Evolutionary conservation across 2,113 vertebrate species (phyloP), one percentile per base, ranked within the genome.

Genomic region (Lepus timidus): DNA sequence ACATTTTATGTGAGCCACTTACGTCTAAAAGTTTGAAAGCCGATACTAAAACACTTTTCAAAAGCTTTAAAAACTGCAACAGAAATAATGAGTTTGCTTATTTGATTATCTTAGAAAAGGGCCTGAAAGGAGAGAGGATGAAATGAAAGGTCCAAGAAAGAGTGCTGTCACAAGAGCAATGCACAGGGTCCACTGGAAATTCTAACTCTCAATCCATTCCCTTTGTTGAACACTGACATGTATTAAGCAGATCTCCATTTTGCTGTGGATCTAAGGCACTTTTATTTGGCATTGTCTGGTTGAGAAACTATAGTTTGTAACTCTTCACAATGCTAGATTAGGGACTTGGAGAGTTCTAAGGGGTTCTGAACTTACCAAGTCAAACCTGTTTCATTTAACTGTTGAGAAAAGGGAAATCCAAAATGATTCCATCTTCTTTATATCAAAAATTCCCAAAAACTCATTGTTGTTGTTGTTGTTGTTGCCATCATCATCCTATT

Each of bases 311-410:
- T 23, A 14, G 61, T 44, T 39, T 84, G 23, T 70, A 84, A 75
- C 14, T 75, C 52, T 91, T 89, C 36, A 65, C 33, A 76, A 52
- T 75, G 64, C 39, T 51, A 81, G 51, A 86, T 36, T 67, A 90
- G 61, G 71, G 68, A 83, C 5, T 62, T 83, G 29, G 64, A 14
- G 7, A 74, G 68, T 4, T 95, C 17, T 13, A 79, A 6, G 4
- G 22, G 2, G 6, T 29, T 82, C 49, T n/a, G 36, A 49, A 70
- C 11, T 92, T 70, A 70, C 62, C 6, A 25, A 79, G 62, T 65
- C 52, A 96, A 81, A 89, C n/a, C 16, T 23, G 75, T 85, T n/a
- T 91, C n/a, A 58, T 90, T 91, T 95, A 82, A 73, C 22, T 65
- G 4, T 73, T 67, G 44, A 79, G 29, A 83, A 93, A 94, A 93